A percentile compares a stretch with the other conserved stretches of the same genome.
Conservation (phyloP, 2,113 vertebrate genomes). For the Echinops telfairi region DNA sequence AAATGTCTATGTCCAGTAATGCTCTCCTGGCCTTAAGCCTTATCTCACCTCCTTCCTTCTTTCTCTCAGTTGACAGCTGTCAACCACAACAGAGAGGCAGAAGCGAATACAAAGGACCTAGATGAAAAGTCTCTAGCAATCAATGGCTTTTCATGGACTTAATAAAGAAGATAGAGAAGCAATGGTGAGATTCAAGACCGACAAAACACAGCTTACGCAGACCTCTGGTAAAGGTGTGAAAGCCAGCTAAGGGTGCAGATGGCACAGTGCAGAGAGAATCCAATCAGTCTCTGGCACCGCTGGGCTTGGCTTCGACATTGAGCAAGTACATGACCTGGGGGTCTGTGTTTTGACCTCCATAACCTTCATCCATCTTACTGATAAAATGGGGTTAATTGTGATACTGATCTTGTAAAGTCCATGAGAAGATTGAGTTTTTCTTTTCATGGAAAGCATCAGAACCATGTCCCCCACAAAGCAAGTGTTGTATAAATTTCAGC, state of each 20-base stretch:
- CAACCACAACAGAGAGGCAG: constrained; percentile 18
- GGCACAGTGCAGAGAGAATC: not conserved
- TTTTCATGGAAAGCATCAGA: not conserved
- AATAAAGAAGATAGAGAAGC: constrained; percentile 35
- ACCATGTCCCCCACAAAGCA: not conserved
- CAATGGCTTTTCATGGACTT: constrained; percentile 19
- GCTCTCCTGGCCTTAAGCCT: not conserved
- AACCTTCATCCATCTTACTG: not conserved
- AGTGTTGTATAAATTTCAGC: not conserved
- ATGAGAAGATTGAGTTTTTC: not conserved
- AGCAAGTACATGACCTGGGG: not conserved
- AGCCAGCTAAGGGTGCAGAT: not conserved
- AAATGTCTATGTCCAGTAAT: constrained; percentile 49
- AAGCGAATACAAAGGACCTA: constrained; percentile 37
- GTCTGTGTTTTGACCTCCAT: not conserved
- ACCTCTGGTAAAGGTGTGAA: not conserved
- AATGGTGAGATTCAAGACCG: not conserved
- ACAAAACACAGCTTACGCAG: not conserved
- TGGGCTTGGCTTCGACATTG: not conserved
- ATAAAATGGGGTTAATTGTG: constrained; percentile 37
- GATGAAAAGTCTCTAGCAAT: constrained; percentile 29
- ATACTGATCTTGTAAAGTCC: not conserved
- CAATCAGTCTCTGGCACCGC: not conserved
- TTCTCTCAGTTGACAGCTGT: constrained; percentile 45
- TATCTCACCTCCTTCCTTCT: constrained; percentile 40